Evolutionary conservation across 2,888 invertebrate species (phyloP).

Genomic region (Trissonchulus latispiculum): DNA sequence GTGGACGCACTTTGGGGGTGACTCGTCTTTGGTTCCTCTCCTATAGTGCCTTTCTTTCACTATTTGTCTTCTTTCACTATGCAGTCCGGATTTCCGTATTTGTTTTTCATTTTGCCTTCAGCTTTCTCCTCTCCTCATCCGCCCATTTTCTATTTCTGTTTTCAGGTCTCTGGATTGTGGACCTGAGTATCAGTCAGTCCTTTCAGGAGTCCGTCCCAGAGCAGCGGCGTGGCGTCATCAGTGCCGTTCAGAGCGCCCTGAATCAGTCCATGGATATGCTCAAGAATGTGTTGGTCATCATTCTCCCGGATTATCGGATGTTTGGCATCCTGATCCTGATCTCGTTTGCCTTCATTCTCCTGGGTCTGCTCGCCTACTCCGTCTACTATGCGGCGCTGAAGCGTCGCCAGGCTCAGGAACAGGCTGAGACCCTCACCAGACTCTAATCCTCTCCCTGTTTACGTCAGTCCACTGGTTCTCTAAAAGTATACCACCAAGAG

Average conservation of each 20-base stretch:
- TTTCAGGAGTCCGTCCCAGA: slow-evolving; percentile 50
- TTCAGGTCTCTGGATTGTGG: slow-evolving; percentile 52
- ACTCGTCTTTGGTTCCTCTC: too few species aligned
- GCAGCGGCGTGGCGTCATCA: slow-evolving; percentile 49
- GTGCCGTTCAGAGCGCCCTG: slow-evolving; percentile 51
- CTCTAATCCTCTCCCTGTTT: too few species aligned
- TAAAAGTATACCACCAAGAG: too few species aligned
- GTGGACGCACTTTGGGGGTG: too few species aligned
- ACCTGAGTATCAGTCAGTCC: slow-evolving; percentile 51
- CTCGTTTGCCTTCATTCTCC: slow-evolving; percentile 38
- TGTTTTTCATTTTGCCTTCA: neutral
- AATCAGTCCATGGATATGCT: slow-evolving; percentile 51
- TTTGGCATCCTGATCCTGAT: slow-evolving; percentile 50
- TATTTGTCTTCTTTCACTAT: too few species aligned
- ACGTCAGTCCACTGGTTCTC: too few species aligned
- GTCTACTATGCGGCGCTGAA: too few species aligned
- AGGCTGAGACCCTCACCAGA: too few species aligned
- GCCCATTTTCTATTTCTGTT: slow-evolving; percentile 13
- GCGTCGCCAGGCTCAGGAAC: too few species aligned
- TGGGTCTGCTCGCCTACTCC: neutral
- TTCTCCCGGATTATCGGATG: slow-evolving; percentile 46
- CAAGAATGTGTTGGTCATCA: slow-evolving; percentile 50
- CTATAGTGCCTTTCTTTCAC: too few species aligned
- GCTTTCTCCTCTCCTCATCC: too few species aligned
- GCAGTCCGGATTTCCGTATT: too few species aligned